Conservation (phyloP, 2,888 invertebrate species). For the Argynnis bischoffii region DNA sequence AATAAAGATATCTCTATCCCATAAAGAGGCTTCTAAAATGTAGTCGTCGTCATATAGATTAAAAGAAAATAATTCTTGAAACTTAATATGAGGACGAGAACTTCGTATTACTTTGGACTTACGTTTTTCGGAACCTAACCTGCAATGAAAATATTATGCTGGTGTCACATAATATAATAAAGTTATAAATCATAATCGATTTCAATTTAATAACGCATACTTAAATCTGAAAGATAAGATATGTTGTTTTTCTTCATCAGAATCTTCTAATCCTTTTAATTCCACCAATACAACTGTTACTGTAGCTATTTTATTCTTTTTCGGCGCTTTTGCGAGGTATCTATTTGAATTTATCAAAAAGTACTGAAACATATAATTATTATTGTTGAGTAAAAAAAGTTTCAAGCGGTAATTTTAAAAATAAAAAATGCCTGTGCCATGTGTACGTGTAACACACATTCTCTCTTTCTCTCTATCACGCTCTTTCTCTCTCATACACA, state of each 20-base stretch:
- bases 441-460: too few relatives aligned
- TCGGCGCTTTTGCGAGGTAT: slow-evolving; percentile 48
- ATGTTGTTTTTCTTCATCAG: slow-evolving; percentile 89
- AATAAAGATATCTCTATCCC: slow-evolving; percentile 86
- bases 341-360: slow-evolving; percentile 66
- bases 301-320: slow-evolving; percentile 82
- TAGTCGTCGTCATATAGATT: slow-evolving; percentile 96
- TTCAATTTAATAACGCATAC: slow-evolving; percentile 64
- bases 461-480: too few relatives aligned
- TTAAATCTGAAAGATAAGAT: slow-evolving; percentile 96
- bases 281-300: slow-evolving; percentile 97
- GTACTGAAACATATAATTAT: slow-evolving; percentile 48
- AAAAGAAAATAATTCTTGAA: slow-evolving; percentile 97
- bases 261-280: slow-evolving; percentile 91
- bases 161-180: background rate
- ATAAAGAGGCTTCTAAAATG: slow-evolving; percentile 92
- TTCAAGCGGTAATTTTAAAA: too few relatives aligned
- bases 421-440: too few relatives aligned
- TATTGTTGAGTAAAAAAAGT: too few relatives aligned
- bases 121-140: slow-evolving; percentile 96
- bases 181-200: background rate
- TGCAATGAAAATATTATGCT: slow-evolving; percentile 54
- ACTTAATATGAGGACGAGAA: slow-evolving; percentile 81
- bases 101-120: slow-evolving; percentile 93
- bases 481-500: too few relatives aligned